Percentiles rank a stretch among this genome's conserved stretches.
Conservation (phyloP, 1,140 invertebrate species). For the Rhopalosiphum maidis region DNA sequence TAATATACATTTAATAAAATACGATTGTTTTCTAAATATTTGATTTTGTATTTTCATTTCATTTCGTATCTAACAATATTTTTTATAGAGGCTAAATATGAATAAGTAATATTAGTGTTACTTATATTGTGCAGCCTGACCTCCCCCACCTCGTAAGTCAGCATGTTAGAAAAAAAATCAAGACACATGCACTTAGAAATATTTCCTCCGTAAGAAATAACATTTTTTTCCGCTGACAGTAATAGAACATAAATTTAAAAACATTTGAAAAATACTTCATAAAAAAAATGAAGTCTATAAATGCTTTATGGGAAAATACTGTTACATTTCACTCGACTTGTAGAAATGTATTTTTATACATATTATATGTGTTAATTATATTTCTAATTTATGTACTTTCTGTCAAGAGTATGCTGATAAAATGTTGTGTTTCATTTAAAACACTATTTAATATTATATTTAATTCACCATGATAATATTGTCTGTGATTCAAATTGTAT, state of each 20-base stretch:
- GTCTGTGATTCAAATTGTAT: not conserved
- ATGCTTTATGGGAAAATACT: constrained; percentile 25
- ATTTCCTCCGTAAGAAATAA: not conserved
- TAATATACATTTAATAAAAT: not conserved
- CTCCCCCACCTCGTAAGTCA: not conserved
- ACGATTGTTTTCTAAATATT: not conserved
- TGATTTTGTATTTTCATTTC: not conserved
- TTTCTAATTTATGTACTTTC: not conserved
- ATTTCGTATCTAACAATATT: not conserved
- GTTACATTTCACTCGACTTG: not conserved
- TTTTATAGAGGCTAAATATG: not conserved
- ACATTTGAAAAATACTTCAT: not conserved
- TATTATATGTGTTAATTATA: not conserved
- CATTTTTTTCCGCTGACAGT: not conserved
- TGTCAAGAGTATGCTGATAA: not conserved
- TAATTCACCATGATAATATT: not conserved
- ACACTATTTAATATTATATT: not conserved
- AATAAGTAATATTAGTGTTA: not conserved
- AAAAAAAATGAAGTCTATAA: not conserved
- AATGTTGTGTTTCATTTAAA: not conserved
- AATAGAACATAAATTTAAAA: constrained; percentile 1
- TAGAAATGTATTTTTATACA: not conserved
- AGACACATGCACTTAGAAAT: not conserved
- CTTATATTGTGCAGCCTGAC: not conserved
- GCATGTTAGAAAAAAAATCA: not conserved